Base-by-base conservation (phyloP, 2,888 invertebrate genomes). In the Chloromyia formosa region DNA sequence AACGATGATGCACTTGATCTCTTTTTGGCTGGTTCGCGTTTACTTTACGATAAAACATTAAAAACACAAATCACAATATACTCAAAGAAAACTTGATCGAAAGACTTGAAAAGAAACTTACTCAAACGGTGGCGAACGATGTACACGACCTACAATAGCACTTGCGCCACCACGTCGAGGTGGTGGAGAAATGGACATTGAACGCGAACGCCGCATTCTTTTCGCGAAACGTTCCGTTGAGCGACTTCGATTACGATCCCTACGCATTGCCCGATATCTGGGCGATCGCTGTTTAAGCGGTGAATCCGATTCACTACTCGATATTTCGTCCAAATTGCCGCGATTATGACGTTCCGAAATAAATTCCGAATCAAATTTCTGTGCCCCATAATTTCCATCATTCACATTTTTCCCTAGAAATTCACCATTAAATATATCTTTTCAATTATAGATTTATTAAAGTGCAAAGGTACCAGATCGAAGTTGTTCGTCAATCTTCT, bases 261-360 rank as follows among this genome's bases (percentile, higher is more conserved):
- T 56, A 42, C 62, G 62, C n/a, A 20, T 35, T n/a, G 54, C 22
- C 16, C 69, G 69, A 69, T 54, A 45, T 49, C 54, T 49, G 5
- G 71, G 71, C 9, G 71, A 71, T 58, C 40, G 18, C 0, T 53
- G 49, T 20, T 35, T 56, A 14, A 71, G 20, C 4, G 58, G 58
- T 22, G 71, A 71, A 14, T 69, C 56, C 1, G 84, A 85, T 18
- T 86, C 81, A 9, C 83, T 81, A 73, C 83, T 84, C 1, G 82
- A 82, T 54, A 80, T 79, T 3, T 80, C 74, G 72, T 80, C 77
- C 14, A 82, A 77, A 73, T 79, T 79, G 56, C 79, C 78, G 35
- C 79, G 77, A 22, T 74, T 77, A n/a, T 76, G 69, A 9, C 74
- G 75, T 16, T 1, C n/a, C 0, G 12, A 45, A 2, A 62, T 35